phyloP scores from a whole-genome alignment of 2,113 vertebrate species.

The Alligator mississippiensis region DNA sequence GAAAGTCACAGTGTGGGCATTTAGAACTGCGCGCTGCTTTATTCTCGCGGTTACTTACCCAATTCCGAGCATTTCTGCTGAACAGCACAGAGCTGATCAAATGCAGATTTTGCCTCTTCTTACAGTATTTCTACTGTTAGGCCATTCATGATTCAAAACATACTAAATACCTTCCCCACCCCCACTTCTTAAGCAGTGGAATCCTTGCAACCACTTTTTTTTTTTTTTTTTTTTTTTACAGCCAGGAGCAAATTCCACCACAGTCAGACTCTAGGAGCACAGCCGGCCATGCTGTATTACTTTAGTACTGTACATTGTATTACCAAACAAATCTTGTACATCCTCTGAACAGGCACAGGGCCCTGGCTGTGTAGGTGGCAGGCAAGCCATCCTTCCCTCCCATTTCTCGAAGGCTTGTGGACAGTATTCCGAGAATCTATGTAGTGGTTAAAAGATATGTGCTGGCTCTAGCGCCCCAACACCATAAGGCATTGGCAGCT shows the following conservation, averaged over 20 bases:
- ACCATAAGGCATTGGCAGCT: background rate
- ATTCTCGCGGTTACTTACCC: background rate
- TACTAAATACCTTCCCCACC: background rate
- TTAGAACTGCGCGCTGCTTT: background rate
- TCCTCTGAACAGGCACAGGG: background rate
- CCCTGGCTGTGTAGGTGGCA: background rate
- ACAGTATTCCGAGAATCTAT: background rate
- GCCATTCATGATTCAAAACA: background rate
- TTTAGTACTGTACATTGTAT: background rate
- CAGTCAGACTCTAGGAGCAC: background rate
- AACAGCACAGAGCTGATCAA: background rate
- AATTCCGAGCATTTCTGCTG: background rate
- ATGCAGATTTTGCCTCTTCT: background rate
- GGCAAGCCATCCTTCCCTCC: background rate
- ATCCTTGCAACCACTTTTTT: background rate
- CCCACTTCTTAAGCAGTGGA: background rate
- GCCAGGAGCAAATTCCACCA: conserved; percentile 13
- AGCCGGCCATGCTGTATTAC: background rate
- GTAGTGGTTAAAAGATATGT: accelerated
- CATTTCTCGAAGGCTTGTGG: background rate
- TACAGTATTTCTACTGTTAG: background rate
- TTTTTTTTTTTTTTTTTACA: background rate
- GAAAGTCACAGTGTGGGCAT: background rate
- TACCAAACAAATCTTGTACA: background rate
- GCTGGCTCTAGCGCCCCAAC: background rate